These are phyloP conservation scores for Heliocidaris erythrogramma DNA, from an alignment of 35 echinoderm and acorn worm species.

Conservation along the genomic window DNA sequence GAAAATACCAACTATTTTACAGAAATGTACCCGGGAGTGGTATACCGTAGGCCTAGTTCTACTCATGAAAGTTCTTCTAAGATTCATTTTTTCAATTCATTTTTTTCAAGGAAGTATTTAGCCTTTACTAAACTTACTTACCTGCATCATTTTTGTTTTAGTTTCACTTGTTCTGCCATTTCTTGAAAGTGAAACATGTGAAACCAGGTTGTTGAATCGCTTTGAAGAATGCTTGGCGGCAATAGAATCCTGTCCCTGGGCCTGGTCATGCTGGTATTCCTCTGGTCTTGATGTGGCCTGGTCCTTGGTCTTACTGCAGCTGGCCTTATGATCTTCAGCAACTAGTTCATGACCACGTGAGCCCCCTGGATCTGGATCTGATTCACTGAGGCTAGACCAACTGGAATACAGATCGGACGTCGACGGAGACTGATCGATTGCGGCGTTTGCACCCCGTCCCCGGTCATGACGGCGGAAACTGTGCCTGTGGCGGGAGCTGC, in stretches of 20 bases:
- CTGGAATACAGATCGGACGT: too few relatives aligned
- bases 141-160: too few relatives aligned
- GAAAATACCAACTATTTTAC: too few relatives aligned
- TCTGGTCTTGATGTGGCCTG: not conserved
- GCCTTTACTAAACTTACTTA: too few relatives aligned
- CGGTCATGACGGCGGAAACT: too few relatives aligned
- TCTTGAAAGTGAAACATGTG: too few relatives aligned
- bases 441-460: not conserved
- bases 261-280: not conserved
- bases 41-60: too few relatives aligned
- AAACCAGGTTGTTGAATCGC: not conserved
- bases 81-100: too few relatives aligned
- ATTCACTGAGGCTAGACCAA: not conserved
- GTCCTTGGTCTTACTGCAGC: not conserved
- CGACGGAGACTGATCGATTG: not conserved
- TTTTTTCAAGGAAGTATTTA: too few relatives aligned
- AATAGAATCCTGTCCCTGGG: not conserved
- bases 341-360: not conserved
- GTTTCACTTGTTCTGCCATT: too few relatives aligned
- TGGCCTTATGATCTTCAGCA: not conserved
- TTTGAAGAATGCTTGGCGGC: not conserved
- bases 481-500: not conserved
- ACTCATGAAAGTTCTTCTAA: too few relatives aligned
- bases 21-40: too few relatives aligned
- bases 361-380: not conserved